Conservation (phyloP, 2,888 invertebrate species). For the Meandrusa payeni region DNA sequence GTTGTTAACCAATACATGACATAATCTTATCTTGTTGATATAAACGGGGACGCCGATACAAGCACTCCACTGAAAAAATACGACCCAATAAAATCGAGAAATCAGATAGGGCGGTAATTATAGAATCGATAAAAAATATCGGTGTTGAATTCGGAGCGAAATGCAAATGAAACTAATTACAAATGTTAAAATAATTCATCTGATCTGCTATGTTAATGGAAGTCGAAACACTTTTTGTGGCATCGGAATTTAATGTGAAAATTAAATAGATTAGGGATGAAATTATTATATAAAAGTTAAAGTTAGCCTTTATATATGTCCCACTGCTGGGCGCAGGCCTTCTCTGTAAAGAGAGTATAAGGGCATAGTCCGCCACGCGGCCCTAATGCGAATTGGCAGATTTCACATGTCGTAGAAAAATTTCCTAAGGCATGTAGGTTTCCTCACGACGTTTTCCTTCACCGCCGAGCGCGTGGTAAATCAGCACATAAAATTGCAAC, state of each 20-base stretch:
- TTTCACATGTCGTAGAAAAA: too few species aligned
- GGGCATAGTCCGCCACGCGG: too few species aligned
- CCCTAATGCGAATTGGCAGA: too few species aligned
- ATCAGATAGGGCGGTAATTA: slow-evolving; percentile 17
- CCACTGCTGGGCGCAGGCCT: too few species aligned
- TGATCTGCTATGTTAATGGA: slow-evolving; percentile 8
- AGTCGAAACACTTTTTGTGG: slow-evolving; percentile 7
- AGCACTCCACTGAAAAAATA: slow-evolving; percentile 8
- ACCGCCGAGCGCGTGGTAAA: too few species aligned
- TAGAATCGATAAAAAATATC: slow-evolving; percentile 18
- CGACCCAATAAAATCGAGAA: slow-evolving; percentile 22
- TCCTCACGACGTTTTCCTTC: too few species aligned
- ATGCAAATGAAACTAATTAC: slow-evolving; percentile 20
- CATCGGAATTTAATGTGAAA: slow-evolving; percentile 23
- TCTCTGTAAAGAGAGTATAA: too few species aligned
- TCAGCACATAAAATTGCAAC: too few species aligned
- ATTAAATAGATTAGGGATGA: too few species aligned
- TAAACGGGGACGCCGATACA: slow-evolving; percentile 21
- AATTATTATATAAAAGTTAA: too few species aligned
- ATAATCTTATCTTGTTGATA: slow-evolving; percentile 28
- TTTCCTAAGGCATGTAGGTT: too few species aligned
- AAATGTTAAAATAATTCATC: slow-evolving; percentile 18
- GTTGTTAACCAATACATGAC: slow-evolving; percentile 25
- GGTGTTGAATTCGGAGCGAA: slow-evolving; percentile 1
- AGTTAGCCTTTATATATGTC: too few species aligned